Conservation (phyloP, 2,797 vertebrate genomes). For the Chloroceryle amazona region DNA sequence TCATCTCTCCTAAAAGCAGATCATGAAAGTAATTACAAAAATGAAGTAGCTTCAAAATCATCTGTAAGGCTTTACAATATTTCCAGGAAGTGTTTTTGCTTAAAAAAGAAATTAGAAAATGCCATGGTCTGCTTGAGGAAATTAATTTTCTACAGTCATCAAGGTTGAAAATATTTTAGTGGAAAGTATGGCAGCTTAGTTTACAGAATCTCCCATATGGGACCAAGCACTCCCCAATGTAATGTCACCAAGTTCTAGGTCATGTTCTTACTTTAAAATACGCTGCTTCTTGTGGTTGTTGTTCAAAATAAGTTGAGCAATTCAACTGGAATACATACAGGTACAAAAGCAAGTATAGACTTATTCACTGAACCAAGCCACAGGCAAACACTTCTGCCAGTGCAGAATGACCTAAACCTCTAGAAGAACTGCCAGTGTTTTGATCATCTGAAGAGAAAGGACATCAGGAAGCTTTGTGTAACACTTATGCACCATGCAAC, state of each 20-base stretch:
- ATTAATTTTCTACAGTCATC: not conserved
- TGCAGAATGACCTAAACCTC: not conserved
- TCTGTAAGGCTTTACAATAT: not conserved
- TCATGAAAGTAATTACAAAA: not conserved
- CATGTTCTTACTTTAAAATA: not conserved
- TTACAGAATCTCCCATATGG: not conserved
- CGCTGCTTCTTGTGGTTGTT: not conserved
- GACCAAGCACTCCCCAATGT: not conserved
- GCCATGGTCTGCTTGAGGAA: not conserved
- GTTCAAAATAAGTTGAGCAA: not conserved
- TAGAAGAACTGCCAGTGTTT: not conserved
- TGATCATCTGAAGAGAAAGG: not conserved
- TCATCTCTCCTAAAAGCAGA: not conserved
- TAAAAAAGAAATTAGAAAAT: not conserved
- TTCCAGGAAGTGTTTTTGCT: not conserved
- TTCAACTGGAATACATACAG: not conserved
- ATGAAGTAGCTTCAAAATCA: not conserved
- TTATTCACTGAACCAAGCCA: not conserved
- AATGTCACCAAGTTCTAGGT: not conserved
- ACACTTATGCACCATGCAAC: not conserved
- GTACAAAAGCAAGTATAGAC: not conserved
- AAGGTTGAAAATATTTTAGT: not conserved
- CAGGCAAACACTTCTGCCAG: not conserved
- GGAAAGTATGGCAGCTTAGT: not conserved
- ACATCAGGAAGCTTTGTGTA: not conserved